Percentiles rank a stretch among this genome's conserved stretches.
These are phyloP conservation scores for Chelidonichthys spinosus DNA, from an alignment of 2,797 vertebrate genomes.

Conservation along the genomic window DNA sequence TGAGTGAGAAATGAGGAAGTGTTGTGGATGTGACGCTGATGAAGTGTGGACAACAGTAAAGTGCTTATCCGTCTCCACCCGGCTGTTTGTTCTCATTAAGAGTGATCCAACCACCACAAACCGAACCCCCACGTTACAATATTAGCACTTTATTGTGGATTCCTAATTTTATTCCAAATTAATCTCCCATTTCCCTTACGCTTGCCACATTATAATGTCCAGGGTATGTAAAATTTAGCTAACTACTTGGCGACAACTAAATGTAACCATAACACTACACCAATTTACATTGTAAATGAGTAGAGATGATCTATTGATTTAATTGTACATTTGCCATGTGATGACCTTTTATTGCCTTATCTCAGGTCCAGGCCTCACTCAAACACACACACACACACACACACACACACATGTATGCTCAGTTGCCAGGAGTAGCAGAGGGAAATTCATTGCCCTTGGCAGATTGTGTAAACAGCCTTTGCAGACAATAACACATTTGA, in stretches of 20 bases:
- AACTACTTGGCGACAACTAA: not conserved
- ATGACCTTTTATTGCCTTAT: not conserved
- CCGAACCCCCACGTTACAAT: too few relatives aligned
- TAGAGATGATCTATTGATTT: not conserved
- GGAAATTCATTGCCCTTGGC: conserved; percentile 54
- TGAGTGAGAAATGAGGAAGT: not conserved
- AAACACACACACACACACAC: not conserved
- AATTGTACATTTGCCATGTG: not conserved
- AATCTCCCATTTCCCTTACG: too few relatives aligned
- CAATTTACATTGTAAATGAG: not conserved
- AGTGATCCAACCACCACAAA: too few relatives aligned
- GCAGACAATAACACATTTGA: conserved; percentile 65
- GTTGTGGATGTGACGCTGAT: not conserved
- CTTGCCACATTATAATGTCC: not conserved
- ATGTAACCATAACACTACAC: not conserved
- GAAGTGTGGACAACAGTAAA: too few relatives aligned
- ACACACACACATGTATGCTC: conserved; percentile 19
- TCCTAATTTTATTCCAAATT: too few relatives aligned
- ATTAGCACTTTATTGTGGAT: too few relatives aligned
- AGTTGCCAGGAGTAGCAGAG: conserved; percentile 33
- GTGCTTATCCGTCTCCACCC: too few relatives aligned
- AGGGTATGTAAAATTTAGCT: not conserved
- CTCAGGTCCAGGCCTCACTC: not conserved
- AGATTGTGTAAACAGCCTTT: conserved; percentile 60
- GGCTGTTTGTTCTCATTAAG: too few relatives aligned